phyloP scores from a whole-genome alignment of 2,113 vertebrate genomes.

The Daubentonia madagascariensis region DNA sequence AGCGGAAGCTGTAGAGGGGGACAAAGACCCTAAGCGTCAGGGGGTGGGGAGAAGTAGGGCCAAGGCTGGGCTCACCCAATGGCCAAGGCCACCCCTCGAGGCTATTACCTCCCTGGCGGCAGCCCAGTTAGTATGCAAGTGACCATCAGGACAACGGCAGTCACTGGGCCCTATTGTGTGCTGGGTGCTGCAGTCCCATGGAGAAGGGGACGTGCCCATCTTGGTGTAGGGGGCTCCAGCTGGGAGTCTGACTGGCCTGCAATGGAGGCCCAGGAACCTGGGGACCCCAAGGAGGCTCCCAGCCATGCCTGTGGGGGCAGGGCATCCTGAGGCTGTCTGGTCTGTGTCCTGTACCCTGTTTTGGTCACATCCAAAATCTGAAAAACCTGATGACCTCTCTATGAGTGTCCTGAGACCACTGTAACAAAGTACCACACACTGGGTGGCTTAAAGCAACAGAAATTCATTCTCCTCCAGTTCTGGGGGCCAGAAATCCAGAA shows the following conservation, averaged over 20 bases:
- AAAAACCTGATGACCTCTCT: not conserved
- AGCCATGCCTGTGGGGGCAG: rapidly evolving
- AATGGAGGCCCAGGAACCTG: rapidly evolving
- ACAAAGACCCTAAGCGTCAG: constrained; percentile 38
- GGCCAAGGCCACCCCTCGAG: not conserved
- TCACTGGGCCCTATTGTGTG: rapidly evolving
- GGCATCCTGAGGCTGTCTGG: not conserved
- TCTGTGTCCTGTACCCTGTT: not conserved
- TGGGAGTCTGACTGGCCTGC: not conserved
- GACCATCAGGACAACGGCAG: not conserved
- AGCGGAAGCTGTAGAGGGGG: not conserved
- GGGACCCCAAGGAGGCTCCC: not conserved
- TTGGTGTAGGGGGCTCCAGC: rapidly evolving
- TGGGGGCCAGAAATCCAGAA: not conserved
- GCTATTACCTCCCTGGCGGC: not conserved
- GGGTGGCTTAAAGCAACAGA: not conserved
- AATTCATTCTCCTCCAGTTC: rapidly evolving
- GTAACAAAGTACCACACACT: rapidly evolving
- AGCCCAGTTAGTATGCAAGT: rapidly evolving
- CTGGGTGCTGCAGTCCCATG: rapidly evolving
- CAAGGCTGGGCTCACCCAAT: not conserved
- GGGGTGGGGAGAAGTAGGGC: not conserved
- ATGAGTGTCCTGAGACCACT: rapidly evolving
- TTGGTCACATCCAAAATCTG: not conserved
- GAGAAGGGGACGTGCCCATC: rapidly evolving